A percentile compares a stretch with the other conserved stretches of the same genome.
phyloP scores from a whole-genome alignment of 2,797 vertebrate genomes.

The Muraenolepis orangiensis region DNA sequence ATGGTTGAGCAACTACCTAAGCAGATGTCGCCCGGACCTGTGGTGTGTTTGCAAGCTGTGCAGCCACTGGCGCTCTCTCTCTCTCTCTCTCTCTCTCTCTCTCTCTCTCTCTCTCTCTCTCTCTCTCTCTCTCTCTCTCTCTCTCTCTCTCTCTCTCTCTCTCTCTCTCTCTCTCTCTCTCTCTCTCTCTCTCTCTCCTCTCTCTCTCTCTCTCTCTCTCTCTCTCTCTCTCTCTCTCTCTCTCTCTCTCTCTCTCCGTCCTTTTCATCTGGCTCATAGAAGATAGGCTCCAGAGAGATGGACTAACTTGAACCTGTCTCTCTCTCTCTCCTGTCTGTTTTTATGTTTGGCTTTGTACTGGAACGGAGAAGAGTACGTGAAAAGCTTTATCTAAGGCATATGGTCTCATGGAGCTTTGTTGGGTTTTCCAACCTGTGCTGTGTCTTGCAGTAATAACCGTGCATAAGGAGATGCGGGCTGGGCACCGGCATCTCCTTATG shows the following conservation, averaged over 20 bases:
- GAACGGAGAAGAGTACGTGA: neutral
- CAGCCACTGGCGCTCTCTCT: constrained; percentile 55
- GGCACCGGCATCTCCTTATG: no score
- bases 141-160: constrained; percentile 48
- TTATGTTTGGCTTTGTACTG: constrained; percentile 20
- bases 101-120: constrained; percentile 50
- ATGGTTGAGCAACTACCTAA: constrained; percentile 67
- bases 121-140: constrained; percentile 44
- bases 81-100: constrained; percentile 50
- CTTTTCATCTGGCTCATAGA: constrained; percentile 60
- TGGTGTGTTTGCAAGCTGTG: constrained; percentile 54
- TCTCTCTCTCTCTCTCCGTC: constrained; percentile 42
- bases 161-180: constrained; percentile 50
- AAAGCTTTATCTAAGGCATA: constrained; percentile 1
- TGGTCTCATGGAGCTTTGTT: neutral
- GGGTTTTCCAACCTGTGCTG: no score
- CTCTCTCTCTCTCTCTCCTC: constrained; percentile 54
- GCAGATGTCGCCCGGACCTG: constrained; percentile 69
- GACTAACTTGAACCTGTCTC: constrained; percentile 54
- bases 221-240: constrained; percentile 38
- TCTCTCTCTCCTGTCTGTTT: constrained; percentile 51
- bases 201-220: constrained; percentile 49
- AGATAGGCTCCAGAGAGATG: constrained; percentile 55
- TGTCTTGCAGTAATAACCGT: no score
- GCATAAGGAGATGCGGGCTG: no score